A percentile compares a stretch with the other conserved stretches of the same genome.
Evolutionary conservation across 2,113 vertebrate species (phyloP).

Genomic region (Lasiurus cinereus): DNA sequence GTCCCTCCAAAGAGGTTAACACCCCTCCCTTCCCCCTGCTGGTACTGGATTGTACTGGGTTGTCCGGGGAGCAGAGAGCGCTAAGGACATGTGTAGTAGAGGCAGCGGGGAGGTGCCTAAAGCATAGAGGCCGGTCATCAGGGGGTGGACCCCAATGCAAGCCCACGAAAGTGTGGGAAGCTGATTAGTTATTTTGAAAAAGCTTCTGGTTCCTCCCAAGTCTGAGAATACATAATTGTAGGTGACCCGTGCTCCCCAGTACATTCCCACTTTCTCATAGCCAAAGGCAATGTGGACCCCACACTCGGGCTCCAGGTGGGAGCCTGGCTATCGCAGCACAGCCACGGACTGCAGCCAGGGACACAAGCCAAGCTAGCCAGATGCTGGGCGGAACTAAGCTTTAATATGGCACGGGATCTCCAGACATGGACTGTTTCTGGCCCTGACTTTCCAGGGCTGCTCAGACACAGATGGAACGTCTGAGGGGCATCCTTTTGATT

Average conservation of each 20-base stretch:
- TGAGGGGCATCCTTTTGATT: background rate
- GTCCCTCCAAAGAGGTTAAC: background rate
- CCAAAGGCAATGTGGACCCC: background rate
- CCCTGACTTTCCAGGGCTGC: background rate
- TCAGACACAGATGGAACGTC: background rate
- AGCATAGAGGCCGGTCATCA: background rate
- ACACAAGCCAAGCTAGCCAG: background rate
- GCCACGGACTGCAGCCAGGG: background rate
- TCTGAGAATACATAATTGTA: background rate
- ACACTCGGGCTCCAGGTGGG: background rate
- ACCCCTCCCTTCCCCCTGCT: background rate
- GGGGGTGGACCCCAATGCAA: background rate
- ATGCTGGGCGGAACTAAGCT: background rate
- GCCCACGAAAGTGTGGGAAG: background rate
- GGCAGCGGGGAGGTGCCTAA: background rate
- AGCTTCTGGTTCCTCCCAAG: background rate
- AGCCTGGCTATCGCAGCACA: background rate
- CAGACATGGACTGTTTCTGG: background rate
- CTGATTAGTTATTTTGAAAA: background rate
- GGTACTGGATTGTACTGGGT: background rate
- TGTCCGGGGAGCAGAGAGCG: background rate
- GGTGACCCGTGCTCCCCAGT: background rate
- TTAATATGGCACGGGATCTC: background rate
- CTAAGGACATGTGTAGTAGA: background rate
- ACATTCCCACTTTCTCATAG: background rate